Evolutionary conservation across 2,113 vertebrate genomes (phyloP).

Genomic region (Larimichthys crocea): DNA sequence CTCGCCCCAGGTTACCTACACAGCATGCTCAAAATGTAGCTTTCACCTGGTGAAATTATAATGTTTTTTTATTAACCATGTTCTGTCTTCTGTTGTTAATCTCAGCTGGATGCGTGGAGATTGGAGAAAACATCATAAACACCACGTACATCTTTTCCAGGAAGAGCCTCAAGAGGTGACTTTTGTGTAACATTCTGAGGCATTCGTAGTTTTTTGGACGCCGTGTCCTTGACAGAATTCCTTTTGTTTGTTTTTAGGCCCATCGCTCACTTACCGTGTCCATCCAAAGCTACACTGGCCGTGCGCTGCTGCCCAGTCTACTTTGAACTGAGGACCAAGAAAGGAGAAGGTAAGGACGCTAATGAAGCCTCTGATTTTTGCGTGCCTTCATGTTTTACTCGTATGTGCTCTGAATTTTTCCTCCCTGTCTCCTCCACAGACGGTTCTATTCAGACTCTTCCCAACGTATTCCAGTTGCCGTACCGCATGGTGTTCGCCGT

Average conservation of each 20-base stretch:
- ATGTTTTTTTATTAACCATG: background rate
- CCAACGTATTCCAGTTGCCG: constrained; percentile 85
- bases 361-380: background rate
- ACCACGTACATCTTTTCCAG: constrained; percentile 97
- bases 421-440: constrained; percentile 75
- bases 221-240: background rate
- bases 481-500: constrained; percentile 97
- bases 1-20: constrained; percentile 90
- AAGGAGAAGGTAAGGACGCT: constrained; percentile 81
- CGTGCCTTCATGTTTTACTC: background rate
- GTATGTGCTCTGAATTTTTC: background rate
- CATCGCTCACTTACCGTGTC: constrained; percentile 93
- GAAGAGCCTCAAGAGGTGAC: constrained; percentile 93
- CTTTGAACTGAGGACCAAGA: constrained; percentile 88
- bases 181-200: background rate
- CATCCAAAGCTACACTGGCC: constrained; percentile 94
- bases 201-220: background rate
- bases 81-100: background rate
- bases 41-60: background rate
- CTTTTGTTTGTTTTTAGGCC: constrained; percentile 84
- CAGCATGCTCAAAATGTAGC: background rate
- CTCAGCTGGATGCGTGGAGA: constrained; percentile 95
- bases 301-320: constrained; percentile 96
- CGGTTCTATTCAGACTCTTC: constrained; percentile 62
- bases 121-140: constrained; percentile 94